Base-by-base conservation (phyloP, 2,888 invertebrate genomes). In the Microctonus brassicae region DNA sequence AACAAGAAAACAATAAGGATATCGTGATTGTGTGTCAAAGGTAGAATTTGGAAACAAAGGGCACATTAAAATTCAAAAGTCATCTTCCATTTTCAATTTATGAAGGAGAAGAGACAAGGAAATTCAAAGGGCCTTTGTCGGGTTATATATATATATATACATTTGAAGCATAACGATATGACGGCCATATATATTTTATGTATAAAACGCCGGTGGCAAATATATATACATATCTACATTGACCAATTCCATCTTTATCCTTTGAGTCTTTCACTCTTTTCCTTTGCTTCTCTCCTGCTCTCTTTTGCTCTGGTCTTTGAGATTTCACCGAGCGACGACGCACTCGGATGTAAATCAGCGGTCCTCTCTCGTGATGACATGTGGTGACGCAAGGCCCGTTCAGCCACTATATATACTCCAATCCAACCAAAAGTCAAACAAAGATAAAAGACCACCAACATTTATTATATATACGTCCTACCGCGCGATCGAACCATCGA, bases 151-250 rank as follows among this genome's bases (percentile, higher is more conserved):
- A 67, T 58, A 55, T 65, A 61, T 66, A 64, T 60, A 69, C 70
- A 71, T 75, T 75, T 73, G 76, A 77, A 42, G 80, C 83, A 83
- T 83, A 84, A 82, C 83, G 83, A 84, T 85, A 85, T 85, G 84
- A 85, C 79, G 81, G 78, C 76, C 79, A 81, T 78, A 82, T 77
- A 80, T 84, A 84, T 85, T 83, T 83, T 81, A 83, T 82, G 82
- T 82, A 81, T 82, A 83, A 83, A 74, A 73, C 68, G 61, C 67
- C 72, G 64, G 68, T 69, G 71, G 67, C 57, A 64, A 63, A 55
- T 53, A 29, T 53, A 29, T 57, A 53, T n/a, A n/a, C n/a, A n/a
- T n/a, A n/a, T n/a, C n/a, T n/a, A 34, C 62, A 13, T 36, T 72
- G 55, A 65, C 66, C 63, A 53, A 64, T 66, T 55, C 7, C 29